These are phyloP conservation scores for Gila robusta DNA, from an alignment of 2,797 vertebrate species.

Conservation along the genomic window DNA sequence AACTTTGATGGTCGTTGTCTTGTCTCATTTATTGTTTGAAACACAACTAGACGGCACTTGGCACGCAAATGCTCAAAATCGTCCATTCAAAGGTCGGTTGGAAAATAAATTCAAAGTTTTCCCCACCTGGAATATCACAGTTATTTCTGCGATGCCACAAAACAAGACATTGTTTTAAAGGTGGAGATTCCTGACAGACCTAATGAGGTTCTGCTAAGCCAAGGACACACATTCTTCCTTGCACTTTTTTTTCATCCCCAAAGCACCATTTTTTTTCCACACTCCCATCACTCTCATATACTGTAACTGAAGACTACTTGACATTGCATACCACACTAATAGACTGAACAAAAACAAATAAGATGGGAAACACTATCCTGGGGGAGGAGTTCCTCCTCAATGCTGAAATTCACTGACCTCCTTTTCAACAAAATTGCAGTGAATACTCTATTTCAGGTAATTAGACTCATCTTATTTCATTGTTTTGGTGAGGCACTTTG, in stretches of 20 bases:
- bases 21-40: neutral
- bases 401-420: slow-evolving; percentile 25
- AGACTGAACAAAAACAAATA: slow-evolving; percentile 36
- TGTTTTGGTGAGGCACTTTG: neutral
- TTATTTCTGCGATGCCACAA: slow-evolving; percentile 10
- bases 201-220: slow-evolving; percentile 35
- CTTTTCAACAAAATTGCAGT: neutral
- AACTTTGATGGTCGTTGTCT: neutral
- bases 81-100: neutral
- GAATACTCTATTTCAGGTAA: neutral
- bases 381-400: slow-evolving; percentile 6
- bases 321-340: slow-evolving; percentile 53
- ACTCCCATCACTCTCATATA: slow-evolving; percentile 57
- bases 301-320: slow-evolving; percentile 60
- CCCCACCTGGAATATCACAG: neutral
- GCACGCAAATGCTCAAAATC: neutral
- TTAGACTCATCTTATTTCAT: slow-evolving; percentile 1
- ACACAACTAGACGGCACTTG: neutral
- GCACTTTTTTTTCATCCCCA: slow-evolving; percentile 47
- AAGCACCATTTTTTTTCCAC: slow-evolving; percentile 55
- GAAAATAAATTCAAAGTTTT: neutral
- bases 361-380: slow-evolving; percentile 37
- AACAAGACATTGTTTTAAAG: slow-evolving; percentile 25
- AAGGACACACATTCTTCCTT: slow-evolving; percentile 68
- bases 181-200: slow-evolving; percentile 7